Evolutionary conservation across 2,797 vertebrate genomes (phyloP).

Genomic region (Paguma larvata): DNA sequence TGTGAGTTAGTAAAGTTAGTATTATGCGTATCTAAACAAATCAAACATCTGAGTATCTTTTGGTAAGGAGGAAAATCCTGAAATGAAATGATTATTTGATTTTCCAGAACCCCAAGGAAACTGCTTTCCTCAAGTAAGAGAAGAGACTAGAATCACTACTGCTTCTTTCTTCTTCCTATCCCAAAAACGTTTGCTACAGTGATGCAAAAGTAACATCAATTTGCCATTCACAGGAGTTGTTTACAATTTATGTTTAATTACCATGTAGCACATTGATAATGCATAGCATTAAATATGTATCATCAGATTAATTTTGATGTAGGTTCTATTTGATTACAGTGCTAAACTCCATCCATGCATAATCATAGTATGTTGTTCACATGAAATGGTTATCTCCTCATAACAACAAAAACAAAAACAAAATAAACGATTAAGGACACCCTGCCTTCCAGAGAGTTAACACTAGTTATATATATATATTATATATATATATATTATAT

Average conservation of each 20-base stretch:
- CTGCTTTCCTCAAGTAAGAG: not conserved
- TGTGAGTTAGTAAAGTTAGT: constrained; percentile 19
- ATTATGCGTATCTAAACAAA: not conserved
- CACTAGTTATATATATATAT: not conserved
- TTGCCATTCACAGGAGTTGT: constrained; percentile 59
- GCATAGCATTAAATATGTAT: constrained; percentile 73
- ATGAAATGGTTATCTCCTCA: constrained; percentile 18
- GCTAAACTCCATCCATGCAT: constrained; percentile 62
- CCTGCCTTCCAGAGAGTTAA: constrained; percentile 46
- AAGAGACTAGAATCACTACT: not conserved
- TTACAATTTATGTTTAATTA: constrained; percentile 73
- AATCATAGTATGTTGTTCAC: constrained; percentile 64
- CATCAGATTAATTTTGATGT: constrained; percentile 76
- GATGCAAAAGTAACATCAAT: constrained; percentile 63
- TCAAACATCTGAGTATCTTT: not conserved
- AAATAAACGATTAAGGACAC: constrained; percentile 36
- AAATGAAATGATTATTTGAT: not conserved
- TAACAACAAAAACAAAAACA: constrained; percentile 42
- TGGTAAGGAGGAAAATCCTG: not conserved
- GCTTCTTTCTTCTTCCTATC: not conserved
- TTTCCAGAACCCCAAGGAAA: not conserved
- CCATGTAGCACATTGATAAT: constrained; percentile 70
- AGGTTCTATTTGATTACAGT: constrained; percentile 73
- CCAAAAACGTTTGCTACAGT: constrained; percentile 57
- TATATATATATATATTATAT: not conserved